A percentile compares a stretch with the other conserved stretches of the same genome.
phyloP scores from a whole-genome alignment of 1,140 invertebrate genomes.

The Drosophila sucinea region DNA sequence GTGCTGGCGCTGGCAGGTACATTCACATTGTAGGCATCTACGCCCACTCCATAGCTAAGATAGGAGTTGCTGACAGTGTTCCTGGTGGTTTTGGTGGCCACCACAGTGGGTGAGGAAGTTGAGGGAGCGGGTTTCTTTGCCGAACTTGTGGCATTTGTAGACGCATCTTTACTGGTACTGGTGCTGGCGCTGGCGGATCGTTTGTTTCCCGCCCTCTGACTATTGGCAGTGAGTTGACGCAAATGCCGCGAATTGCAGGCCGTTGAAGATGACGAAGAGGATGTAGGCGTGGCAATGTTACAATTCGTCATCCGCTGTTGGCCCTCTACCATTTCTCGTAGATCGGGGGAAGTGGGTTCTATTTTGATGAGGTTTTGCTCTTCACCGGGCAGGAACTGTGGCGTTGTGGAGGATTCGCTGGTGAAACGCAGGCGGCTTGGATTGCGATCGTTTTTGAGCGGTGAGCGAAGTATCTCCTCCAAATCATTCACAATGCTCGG shows the following conservation, averaged over 20 bases:
- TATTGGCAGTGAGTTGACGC: slow-evolving; percentile 52
- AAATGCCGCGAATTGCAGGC: slow-evolving; percentile 63
- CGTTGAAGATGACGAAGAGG: slow-evolving; percentile 44
- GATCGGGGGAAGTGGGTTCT: slow-evolving; percentile 74
- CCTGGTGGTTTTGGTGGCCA: slow-evolving; percentile 30
- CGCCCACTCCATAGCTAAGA: slow-evolving; percentile 57
- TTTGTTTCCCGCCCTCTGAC: slow-evolving; percentile 32
- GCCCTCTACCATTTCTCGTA: slow-evolving; percentile 71
- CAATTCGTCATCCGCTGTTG: slow-evolving; percentile 45
- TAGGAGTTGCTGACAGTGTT: slow-evolving; percentile 61
- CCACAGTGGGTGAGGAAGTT: background rate
- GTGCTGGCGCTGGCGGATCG: slow-evolving; percentile 17
- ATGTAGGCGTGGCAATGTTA: slow-evolving; percentile 33
- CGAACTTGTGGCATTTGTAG: background rate
- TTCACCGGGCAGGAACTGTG: slow-evolving; percentile 68
- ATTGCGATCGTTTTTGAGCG: slow-evolving; percentile 69
- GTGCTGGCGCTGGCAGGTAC: slow-evolving; percentile 51
- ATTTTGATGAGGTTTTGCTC: slow-evolving; percentile 78
- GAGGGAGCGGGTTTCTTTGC: slow-evolving; percentile 38
- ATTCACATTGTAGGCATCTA: slow-evolving; percentile 61
- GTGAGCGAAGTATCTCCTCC: slow-evolving; percentile 81
- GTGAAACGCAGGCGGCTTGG: slow-evolving; percentile 61
- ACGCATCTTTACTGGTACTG: slow-evolving; percentile 17
- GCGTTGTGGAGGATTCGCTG: slow-evolving; percentile 73
- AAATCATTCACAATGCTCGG: slow-evolving; percentile 79